These are phyloP conservation scores for Onychorhynchus coronatus DNA, from an alignment of 2,113 vertebrate genomes.

Conservation along the genomic window DNA sequence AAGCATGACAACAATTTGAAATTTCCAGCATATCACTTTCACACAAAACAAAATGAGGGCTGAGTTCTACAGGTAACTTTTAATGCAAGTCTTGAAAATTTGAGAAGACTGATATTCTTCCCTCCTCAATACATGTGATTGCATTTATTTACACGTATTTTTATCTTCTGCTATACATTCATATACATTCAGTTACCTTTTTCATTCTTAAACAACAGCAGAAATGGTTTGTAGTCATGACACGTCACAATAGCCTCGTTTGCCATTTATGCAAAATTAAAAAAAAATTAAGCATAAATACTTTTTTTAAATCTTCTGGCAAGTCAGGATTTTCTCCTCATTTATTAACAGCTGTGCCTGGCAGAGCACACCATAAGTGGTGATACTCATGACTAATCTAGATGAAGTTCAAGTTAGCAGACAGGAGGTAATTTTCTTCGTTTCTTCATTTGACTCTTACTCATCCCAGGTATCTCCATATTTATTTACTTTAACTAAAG, in stretches of 20 bases:
- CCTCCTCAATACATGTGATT: not conserved
- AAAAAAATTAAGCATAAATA: slow-evolving; percentile 20
- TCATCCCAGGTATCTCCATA: slow-evolving; percentile 88
- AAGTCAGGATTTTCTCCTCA: slow-evolving; percentile 25
- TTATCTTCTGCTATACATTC: not conserved
- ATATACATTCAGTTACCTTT: not conserved
- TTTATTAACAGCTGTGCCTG: not conserved
- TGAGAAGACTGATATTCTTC: not conserved
- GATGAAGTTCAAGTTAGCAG: slow-evolving; percentile 42
- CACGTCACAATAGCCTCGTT: not conserved
- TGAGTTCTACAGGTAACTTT: slow-evolving; percentile 31
- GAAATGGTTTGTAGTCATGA: not conserved
- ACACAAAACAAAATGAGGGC: slow-evolving; percentile 32
- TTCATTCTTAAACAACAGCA: slow-evolving; percentile 7
- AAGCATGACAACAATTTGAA: not conserved
- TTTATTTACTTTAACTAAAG: slow-evolving; percentile 82
- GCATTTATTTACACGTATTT: not conserved
- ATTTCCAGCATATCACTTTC: not conserved
- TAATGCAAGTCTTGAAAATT: slow-evolving; percentile 36
- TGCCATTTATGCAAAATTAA: not conserved
- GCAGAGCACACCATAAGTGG: slow-evolving; percentile 23
- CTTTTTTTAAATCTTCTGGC: not conserved
- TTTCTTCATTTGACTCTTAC: slow-evolving; percentile 62
- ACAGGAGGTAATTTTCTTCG: slow-evolving; percentile 30
- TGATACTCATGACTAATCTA: not conserved